These are phyloP conservation scores for Magallana ariakensis DNA, from an alignment of 1,140 invertebrate genomes.

Conservation along the genomic window DNA sequence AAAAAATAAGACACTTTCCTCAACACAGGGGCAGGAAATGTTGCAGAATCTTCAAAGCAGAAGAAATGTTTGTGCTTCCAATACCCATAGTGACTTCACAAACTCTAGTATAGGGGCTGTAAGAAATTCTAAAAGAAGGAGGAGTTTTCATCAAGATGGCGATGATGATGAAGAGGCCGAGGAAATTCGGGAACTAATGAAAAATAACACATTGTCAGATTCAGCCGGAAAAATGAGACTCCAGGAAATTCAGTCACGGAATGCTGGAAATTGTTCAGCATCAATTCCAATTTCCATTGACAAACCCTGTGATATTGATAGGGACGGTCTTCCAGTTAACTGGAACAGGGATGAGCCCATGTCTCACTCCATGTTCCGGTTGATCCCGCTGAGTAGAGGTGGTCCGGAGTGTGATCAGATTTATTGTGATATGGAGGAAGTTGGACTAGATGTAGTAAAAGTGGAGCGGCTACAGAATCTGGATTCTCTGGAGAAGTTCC, in stretches of 20 bases:
- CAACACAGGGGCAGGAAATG: background rate
- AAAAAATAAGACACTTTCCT: background rate
- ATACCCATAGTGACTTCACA: background rate
- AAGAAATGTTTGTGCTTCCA: background rate
- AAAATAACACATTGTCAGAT: constrained; percentile 33
- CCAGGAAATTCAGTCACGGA: background rate
- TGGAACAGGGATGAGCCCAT: constrained; percentile 47
- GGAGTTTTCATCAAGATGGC: constrained; percentile 24
- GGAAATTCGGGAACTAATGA: constrained; percentile 52
- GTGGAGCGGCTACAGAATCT: constrained; percentile 67
- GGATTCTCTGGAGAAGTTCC: constrained; percentile 64
- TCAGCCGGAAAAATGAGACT: constrained; percentile 10
- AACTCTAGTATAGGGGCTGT: too few relatives aligned
- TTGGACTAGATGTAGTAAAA: constrained; percentile 63
- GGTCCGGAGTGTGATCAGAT: constrained; percentile 67
- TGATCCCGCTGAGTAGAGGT: constrained; percentile 50
- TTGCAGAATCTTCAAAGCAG: background rate
- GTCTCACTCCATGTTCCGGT: constrained; percentile 11
- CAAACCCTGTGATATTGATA: constrained; percentile 50
- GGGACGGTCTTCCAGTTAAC: constrained; percentile 58
- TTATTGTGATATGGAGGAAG: constrained; percentile 63
- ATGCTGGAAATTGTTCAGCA: background rate
- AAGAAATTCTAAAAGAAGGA: background rate
- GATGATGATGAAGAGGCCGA: constrained; percentile 37
- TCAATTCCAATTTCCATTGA: background rate